Evolutionary conservation across 35 echinoderm and acorn worm genomes (phyloP).

Genomic region (Amphiura filiformis): DNA sequence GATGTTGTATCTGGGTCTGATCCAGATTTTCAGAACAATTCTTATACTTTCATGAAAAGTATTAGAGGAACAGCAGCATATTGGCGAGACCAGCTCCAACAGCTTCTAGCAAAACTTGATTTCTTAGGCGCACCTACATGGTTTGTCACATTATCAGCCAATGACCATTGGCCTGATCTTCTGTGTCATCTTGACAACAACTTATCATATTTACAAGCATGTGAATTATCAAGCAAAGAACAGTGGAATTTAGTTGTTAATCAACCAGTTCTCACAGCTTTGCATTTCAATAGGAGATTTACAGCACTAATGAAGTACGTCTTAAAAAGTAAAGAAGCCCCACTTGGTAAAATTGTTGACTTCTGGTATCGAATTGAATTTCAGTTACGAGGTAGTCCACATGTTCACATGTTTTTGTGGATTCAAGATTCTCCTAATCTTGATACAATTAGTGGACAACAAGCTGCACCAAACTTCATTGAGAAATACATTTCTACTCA

Average conservation of each 20-base stretch:
- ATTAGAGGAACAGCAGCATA: background rate
- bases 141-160: background rate
- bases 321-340: slow-evolving; percentile 37
- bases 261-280: slow-evolving; percentile 67
- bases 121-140: background rate
- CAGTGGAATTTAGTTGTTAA: slow-evolving; percentile 39
- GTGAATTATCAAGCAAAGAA: slow-evolving; percentile 1
- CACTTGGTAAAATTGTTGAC: slow-evolving; percentile 45
- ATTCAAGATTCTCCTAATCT: slow-evolving; percentile 45
- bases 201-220: background rate
- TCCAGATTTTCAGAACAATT: background rate
- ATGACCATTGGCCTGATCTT: background rate
- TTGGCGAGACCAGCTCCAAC: background rate
- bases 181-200: background rate
- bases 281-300: slow-evolving; percentile 69
- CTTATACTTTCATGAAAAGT: background rate
- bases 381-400: slow-evolving; percentile 44
- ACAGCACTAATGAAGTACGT: slow-evolving; percentile 45
- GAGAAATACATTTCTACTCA: background rate
- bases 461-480: slow-evolving; percentile 1
- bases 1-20: background rate
- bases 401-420: slow-evolving; percentile 59
- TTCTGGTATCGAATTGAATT: slow-evolving; percentile 71
- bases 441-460: slow-evolving; percentile 17
- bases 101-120: background rate